These are phyloP conservation scores for Lycopodina hypogea DNA, from an alignment of 37 sponge, comb jelly and placozoan genomes.

Conservation along the genomic window DNA sequence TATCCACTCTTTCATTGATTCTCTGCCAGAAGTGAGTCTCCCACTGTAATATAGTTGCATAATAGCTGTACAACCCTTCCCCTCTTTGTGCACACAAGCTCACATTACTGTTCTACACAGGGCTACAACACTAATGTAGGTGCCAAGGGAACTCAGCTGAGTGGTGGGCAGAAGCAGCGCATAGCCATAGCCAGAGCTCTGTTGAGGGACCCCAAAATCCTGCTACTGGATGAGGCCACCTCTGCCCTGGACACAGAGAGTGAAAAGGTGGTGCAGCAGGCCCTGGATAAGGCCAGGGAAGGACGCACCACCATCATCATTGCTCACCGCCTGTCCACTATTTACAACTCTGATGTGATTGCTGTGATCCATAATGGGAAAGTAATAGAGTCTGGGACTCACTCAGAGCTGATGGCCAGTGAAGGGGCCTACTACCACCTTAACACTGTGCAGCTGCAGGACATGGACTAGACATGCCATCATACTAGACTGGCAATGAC, in stretches of 20 bases:
- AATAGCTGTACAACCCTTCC: not conserved
- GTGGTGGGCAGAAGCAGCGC: constrained; percentile 84
- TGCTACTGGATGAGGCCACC: constrained; percentile 86
- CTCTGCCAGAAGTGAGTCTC: constrained; percentile 81
- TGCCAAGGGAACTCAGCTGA: constrained; percentile 59
- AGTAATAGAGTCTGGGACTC: constrained; percentile 70
- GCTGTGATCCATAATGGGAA: constrained; percentile 72
- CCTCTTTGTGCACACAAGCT: not conserved
- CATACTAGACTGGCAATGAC: no score
- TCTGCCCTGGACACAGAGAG: constrained; percentile 83
- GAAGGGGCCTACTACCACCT: constrained; percentile 58
- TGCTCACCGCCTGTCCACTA: constrained; percentile 88
- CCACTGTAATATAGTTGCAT: not conserved
- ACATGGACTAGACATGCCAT: not conserved
- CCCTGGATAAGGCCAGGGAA: constrained; percentile 72
- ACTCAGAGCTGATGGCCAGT: constrained; percentile 59
- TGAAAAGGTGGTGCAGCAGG: constrained; percentile 88
- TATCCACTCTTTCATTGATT: constrained; percentile 89
- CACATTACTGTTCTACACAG: no score
- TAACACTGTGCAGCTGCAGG: no score
- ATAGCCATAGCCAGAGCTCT: constrained; percentile 84
- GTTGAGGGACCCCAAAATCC: constrained; percentile 69
- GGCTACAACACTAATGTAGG: constrained; percentile 75
- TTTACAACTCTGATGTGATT: constrained; percentile 79
- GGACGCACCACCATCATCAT: constrained; percentile 69